phyloP scores from a whole-genome alignment of 2,888 invertebrate species.

The Iphiclides podalirius region DNA sequence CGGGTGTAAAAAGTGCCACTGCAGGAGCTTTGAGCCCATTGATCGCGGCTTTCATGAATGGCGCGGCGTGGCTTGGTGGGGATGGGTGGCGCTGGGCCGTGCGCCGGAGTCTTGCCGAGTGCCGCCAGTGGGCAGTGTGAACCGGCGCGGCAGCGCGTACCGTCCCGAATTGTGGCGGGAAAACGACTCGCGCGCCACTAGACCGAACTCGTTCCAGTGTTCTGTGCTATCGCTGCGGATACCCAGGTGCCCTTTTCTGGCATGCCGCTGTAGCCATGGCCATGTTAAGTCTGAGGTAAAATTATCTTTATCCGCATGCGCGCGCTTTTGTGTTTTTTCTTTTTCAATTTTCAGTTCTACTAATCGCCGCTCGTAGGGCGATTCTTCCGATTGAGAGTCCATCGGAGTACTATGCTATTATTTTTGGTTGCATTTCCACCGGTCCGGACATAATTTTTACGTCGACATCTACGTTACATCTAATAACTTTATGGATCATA shows the following conservation, averaged over 20 bases:
- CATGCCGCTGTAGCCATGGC: slow-evolving; percentile 66
- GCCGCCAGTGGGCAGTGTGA: too few species aligned
- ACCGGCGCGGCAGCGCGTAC: slow-evolving; percentile 56
- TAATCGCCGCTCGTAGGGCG: too few species aligned
- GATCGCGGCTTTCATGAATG: slow-evolving; percentile 66
- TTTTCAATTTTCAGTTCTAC: slow-evolving; percentile 1
- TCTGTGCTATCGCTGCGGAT: slow-evolving; percentile 43
- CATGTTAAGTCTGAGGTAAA: slow-evolving; percentile 60
- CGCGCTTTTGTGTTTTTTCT: slow-evolving; percentile 4
- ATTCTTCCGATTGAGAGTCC: too few species aligned
- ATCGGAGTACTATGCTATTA: too few species aligned
- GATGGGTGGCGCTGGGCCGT: slow-evolving; percentile 51
- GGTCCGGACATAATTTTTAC: too few species aligned
- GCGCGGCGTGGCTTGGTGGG: slow-evolving; percentile 40
- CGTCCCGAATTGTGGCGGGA: slow-evolving; percentile 28
- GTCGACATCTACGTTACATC: too few species aligned
- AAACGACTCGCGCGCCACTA: slow-evolving; percentile 15
- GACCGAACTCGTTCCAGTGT: slow-evolving; percentile 44
- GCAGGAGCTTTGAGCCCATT: too few species aligned
- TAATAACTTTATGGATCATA: too few species aligned
- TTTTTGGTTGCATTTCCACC: too few species aligned
- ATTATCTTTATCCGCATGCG: too few species aligned
- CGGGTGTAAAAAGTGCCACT: too few species aligned
- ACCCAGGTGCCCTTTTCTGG: slow-evolving; percentile 40
- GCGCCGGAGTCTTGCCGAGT: slow-evolving; percentile 52